Evolutionary conservation across 1,140 invertebrate genomes (phyloP).

Genomic region (Potamilus streckersoni): DNA sequence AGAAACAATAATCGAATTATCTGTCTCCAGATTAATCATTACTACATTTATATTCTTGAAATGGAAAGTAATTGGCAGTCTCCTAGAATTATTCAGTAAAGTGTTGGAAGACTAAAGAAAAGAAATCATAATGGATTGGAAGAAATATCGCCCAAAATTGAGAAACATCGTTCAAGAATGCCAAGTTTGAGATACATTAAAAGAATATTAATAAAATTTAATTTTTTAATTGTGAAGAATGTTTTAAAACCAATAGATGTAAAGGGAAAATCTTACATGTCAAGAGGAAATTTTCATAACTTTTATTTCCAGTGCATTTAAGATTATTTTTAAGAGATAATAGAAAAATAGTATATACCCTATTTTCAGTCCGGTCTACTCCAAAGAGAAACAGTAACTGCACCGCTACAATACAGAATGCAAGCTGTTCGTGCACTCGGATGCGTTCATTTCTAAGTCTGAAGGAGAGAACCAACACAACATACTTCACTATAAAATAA

Average conservation of each 20-base stretch:
- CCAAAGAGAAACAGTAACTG: constrained; percentile 55
- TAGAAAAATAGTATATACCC: constrained; percentile 21
- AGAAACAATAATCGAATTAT: neutral
- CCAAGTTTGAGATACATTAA: neutral
- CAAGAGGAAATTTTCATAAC: neutral
- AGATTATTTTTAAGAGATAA: neutral
- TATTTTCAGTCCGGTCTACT: constrained; percentile 47
- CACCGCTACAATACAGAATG: constrained; percentile 47
- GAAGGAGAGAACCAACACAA: neutral
- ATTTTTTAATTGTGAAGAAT: neutral
- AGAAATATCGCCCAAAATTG: too few species aligned
- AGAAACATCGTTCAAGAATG: neutral
- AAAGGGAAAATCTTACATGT: neutral
- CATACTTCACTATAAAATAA: neutral
- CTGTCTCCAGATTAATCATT: neutral
- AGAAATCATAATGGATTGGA: too few species aligned
- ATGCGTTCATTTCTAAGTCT: constrained; percentile 54
- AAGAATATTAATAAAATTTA: neutral
- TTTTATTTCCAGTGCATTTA: neutral
- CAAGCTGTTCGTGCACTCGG: constrained; percentile 57
- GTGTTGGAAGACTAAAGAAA: too few species aligned
- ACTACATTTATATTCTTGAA: neutral
- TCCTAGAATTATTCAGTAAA: too few species aligned
- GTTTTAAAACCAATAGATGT: neutral
- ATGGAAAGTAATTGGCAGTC: too few species aligned